A percentile compares a stretch with the other conserved stretches of the same genome.
These are phyloP conservation scores for Masticophis lateralis DNA, from an alignment of 2,797 vertebrate species.

Conservation along the genomic window DNA sequence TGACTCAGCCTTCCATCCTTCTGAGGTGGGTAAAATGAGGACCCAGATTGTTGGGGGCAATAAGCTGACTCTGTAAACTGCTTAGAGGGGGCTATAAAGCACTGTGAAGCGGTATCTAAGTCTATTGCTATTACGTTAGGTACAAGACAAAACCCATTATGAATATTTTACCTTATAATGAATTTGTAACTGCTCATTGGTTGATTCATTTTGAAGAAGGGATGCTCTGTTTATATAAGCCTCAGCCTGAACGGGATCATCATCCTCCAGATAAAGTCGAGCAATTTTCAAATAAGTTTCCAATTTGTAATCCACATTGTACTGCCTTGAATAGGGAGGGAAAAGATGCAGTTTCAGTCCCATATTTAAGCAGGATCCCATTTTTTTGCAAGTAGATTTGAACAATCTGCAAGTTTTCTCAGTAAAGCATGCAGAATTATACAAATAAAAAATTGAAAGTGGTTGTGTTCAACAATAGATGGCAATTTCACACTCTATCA, in stretches of 20 bases:
- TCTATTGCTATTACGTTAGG: neutral
- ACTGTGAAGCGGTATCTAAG: no score
- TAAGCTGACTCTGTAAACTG: no score
- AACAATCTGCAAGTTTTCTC: neutral
- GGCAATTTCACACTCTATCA: neutral
- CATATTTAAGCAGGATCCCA: neutral
- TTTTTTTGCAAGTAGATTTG: neutral
- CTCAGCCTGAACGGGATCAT: slow-evolving; percentile 96
- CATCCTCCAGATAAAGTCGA: slow-evolving; percentile 93
- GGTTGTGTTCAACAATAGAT: neutral
- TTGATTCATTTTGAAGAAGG: slow-evolving; percentile 96
- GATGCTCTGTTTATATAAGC: slow-evolving; percentile 98
- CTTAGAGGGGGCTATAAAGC: no score
- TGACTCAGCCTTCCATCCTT: no score
- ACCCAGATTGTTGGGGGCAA: no score
- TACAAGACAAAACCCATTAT: slow-evolving; percentile 29
- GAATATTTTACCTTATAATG: slow-evolving; percentile 89
- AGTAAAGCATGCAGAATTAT: neutral
- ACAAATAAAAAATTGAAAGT: neutral
- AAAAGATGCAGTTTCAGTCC: neutral
- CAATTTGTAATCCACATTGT: slow-evolving; percentile 97
- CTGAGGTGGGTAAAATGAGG: no score
- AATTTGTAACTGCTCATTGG: slow-evolving; percentile 96
- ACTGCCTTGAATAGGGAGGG: slow-evolving; percentile 78
- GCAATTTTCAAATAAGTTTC: slow-evolving; percentile 98